Evolutionary conservation across 2,888 invertebrate species (phyloP), one percentile per base, ranked within the genome.

Genomic region (Diloba caeruleocephala): DNA sequence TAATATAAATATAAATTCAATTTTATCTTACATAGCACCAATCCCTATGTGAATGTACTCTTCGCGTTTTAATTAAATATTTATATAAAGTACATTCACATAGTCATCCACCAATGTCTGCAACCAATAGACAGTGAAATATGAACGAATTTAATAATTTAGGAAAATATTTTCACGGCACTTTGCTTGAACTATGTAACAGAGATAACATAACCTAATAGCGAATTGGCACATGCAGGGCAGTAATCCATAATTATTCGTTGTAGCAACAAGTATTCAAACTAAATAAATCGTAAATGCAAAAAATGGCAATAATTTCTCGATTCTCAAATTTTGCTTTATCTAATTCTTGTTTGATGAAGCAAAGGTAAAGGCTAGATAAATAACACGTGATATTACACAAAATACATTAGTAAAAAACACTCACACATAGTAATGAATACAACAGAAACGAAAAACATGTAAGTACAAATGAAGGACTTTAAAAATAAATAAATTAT

Each of bases 241-340:
- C 88, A 81, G 74, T 81, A 71, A 69, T 75, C 79, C 82, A 81
- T 60, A 46, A 64, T 69, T 66, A 73, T 84, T 87, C 85, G 85
- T 85, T 87, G 85, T 85, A 74, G 79, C 74, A 75, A 79, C 75
- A 81, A 81, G 80, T 87, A 81, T 80, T 83, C 74, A 82, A 78
- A 84, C 81, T 83, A 85, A 83, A 81, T 84, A 81, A 81, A 86
- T 80, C 82, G 87, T 92, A 93, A 93, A 93, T 93, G 92, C 92
- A 92, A 88, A 84, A 85, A 90, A 93, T 92, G 92, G 92, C 92
- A 91, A 90, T 84, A 87, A 82, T 82, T 81, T 81, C 80, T 86
- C 78, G 81, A 84, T 87, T 81, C 61, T 82, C 75, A 78, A 82
- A 74, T 81, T 79, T 78, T 72, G 64, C 74, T 78, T 64, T 71